These are phyloP conservation scores for Heliocidaris erythrogramma DNA, from an alignment of 35 echinoderm and acorn worm genomes.

Conservation along the genomic window DNA sequence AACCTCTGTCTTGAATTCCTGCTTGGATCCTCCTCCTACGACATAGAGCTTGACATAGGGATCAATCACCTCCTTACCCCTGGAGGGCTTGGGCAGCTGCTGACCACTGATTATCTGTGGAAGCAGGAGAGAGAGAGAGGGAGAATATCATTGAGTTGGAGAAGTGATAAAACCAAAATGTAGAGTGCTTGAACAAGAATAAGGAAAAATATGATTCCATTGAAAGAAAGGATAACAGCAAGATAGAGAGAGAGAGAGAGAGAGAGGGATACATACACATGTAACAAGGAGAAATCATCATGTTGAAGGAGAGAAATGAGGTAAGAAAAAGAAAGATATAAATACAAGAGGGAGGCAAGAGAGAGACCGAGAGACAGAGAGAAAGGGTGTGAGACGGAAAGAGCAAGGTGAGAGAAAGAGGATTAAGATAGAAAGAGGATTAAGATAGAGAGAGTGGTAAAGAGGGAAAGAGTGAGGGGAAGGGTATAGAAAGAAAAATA, in stretches of 20 bases:
- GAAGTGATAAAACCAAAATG: neutral
- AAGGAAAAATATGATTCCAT: neutral
- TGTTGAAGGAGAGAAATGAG: too few relatives aligned
- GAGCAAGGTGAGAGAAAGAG: neutral
- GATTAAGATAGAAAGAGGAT: too few relatives aligned
- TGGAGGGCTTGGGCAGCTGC: conserved; percentile 79
- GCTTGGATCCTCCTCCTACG: conserved; percentile 54
- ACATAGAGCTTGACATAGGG: conserved; percentile 85
- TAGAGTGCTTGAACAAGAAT: neutral
- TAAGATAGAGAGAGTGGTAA: too few relatives aligned
- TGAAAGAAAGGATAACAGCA: too few relatives aligned
- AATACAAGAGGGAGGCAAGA: neutral
- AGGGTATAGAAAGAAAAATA: too few relatives aligned
- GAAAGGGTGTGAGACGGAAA: neutral
- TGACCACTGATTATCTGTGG: conserved; percentile 87
- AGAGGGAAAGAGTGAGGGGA: too few relatives aligned
- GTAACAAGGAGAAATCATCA: neutral
- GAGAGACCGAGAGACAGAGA: neutral
- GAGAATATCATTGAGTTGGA: neutral
- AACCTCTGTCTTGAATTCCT: conserved; percentile 80
- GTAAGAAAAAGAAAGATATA: neutral
- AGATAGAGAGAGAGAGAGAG: too few relatives aligned
- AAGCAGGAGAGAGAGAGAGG: neutral
- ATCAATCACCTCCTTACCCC: conserved; percentile 73
- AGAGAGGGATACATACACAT: neutral